phyloP scores from a whole-genome alignment of 1,140 invertebrate species.

The Drosophila triauraria region DNA sequence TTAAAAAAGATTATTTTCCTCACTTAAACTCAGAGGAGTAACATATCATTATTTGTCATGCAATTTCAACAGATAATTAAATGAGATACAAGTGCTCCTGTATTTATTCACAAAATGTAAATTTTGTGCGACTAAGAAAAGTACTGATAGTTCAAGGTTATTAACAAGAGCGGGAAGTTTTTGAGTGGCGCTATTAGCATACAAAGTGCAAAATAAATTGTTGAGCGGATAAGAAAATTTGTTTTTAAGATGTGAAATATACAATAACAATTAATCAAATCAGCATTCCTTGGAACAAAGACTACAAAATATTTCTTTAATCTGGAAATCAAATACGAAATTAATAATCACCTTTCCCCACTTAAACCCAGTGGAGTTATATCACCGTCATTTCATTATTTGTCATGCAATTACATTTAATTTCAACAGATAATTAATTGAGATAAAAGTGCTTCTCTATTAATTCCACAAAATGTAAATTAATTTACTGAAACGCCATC shows the following conservation, averaged over 20 bases:
- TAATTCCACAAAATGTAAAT: slow-evolving; percentile 18
- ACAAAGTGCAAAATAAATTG: too few relatives aligned
- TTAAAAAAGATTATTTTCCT: not conserved
- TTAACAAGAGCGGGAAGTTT: too few relatives aligned
- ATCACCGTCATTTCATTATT: slow-evolving; percentile 6
- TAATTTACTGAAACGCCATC: slow-evolving; percentile 18
- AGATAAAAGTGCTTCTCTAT: slow-evolving; percentile 1
- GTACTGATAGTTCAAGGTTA: too few relatives aligned
- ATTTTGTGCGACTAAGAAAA: not conserved
- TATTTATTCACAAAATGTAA: slow-evolving; percentile 16
- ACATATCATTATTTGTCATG: slow-evolving; percentile 7
- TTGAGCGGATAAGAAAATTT: too few relatives aligned
- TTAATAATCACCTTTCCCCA: not conserved
- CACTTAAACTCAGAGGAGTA: not conserved
- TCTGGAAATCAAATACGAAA: too few relatives aligned
- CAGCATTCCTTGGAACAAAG: too few relatives aligned
- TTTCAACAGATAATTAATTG: slow-evolving; percentile 7
- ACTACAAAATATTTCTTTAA: too few relatives aligned
- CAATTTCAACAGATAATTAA: slow-evolving; percentile 6
- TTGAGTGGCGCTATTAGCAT: too few relatives aligned
- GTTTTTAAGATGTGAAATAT: too few relatives aligned
- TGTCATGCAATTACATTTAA: not conserved
- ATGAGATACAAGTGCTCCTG: slow-evolving; percentile 2
- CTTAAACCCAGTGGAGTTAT: not conserved
- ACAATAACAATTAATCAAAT: too few relatives aligned